phyloP scores from a whole-genome alignment of 2,113 vertebrate species.

The Pelodiscus sinensis region DNA sequence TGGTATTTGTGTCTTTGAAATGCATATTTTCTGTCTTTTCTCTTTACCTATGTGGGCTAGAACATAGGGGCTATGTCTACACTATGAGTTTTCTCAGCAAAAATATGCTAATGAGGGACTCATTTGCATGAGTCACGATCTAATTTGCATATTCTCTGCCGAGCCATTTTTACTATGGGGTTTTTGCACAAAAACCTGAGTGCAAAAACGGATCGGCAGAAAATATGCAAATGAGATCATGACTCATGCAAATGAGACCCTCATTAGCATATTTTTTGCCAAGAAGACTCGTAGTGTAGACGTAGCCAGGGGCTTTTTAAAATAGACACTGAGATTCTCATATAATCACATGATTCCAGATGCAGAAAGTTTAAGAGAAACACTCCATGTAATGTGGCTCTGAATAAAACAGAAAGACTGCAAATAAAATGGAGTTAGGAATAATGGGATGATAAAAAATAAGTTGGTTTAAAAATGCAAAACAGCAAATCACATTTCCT shows the following conservation, averaged over 20 bases:
- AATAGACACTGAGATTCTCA: background rate
- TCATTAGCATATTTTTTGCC: too few relatives aligned
- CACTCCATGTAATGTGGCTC: fast-evolving
- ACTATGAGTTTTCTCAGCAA: too few relatives aligned
- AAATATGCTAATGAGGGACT: too few relatives aligned
- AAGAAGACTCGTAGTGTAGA: too few relatives aligned
- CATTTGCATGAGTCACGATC: too few relatives aligned
- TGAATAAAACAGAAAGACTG: background rate
- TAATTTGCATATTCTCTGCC: too few relatives aligned
- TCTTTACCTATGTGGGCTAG: background rate
- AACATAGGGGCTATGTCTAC: background rate
- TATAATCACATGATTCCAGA: background rate
- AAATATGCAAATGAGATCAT: too few relatives aligned
- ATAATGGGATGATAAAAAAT: background rate
- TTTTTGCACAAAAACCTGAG: too few relatives aligned
- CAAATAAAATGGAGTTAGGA: background rate
- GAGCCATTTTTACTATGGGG: too few relatives aligned
- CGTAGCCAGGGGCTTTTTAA: background rate
- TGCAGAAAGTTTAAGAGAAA: background rate
- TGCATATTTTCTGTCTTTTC: background rate
- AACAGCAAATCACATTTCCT: background rate
- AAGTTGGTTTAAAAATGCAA: background rate
- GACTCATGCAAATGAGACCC: too few relatives aligned
- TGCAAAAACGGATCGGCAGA: too few relatives aligned
- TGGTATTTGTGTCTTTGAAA: background rate